A percentile compares a stretch with the other conserved stretches of the same genome.
phyloP scores from a whole-genome alignment of 2,797 vertebrate genomes.

The Acanthis flammea region DNA sequence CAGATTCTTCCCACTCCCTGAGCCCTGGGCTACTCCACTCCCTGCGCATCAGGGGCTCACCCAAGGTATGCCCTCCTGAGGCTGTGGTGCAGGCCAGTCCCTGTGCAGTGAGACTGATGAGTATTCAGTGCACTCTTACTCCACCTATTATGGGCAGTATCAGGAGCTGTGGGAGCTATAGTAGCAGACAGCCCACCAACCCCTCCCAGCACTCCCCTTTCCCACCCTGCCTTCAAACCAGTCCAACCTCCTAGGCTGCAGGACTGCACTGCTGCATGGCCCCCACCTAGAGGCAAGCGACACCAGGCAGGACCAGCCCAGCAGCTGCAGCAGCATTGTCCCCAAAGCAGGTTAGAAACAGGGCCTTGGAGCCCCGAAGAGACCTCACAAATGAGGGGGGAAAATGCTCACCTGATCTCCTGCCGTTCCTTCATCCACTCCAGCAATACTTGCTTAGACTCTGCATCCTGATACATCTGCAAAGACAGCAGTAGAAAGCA shows the following conservation, averaged over 20 bases:
- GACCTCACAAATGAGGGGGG: rapidly evolving
- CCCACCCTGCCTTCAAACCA: neutral
- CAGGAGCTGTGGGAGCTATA: neutral
- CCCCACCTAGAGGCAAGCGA: neutral
- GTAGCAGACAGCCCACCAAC: neutral
- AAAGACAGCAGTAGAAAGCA: neutral
- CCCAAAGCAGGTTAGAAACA: neutral
- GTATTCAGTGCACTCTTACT: neutral
- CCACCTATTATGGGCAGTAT: rapidly evolving
- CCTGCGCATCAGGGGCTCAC: neutral
- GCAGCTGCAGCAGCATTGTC: neutral
- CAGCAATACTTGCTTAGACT: slow-evolving; percentile 75
- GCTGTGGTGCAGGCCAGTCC: neutral
- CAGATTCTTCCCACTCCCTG: neutral
- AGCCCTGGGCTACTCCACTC: neutral
- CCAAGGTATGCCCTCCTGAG: neutral
- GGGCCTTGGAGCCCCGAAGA: neutral
- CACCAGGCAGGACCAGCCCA: neutral
- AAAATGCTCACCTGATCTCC: slow-evolving; percentile 68
- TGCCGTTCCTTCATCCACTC: slow-evolving; percentile 81
- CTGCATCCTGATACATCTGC: slow-evolving; percentile 78
- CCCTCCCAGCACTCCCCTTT: neutral
- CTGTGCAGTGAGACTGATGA: neutral
- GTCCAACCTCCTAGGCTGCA: neutral
- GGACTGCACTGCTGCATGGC: neutral